Base-by-base conservation (phyloP, 2,113 vertebrate species). In the Centropus unirufus region DNA sequence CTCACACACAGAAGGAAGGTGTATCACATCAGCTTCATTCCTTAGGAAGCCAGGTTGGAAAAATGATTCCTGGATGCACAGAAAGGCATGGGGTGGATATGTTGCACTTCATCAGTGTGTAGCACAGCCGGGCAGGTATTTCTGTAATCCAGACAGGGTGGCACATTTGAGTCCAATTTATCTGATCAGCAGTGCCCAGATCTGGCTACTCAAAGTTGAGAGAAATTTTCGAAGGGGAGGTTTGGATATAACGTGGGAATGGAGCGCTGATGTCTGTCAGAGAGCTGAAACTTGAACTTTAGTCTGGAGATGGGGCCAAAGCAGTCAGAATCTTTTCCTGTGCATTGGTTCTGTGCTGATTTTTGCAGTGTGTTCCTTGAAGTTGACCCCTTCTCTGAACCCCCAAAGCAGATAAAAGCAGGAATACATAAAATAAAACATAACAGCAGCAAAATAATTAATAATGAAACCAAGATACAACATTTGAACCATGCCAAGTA, bases 261-360 rank as follows among this genome's bases (percentile, higher is more conserved):
- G 91, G 47, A 64, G 20, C 59, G 40, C 23, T 70, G 79, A 78
- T 51, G 80, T 93, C 87, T 93, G 73, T 69, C 84, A 89, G 83
- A 12, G 69, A 89, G 72, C 72, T 44, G 52, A 93, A 92, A 62
- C 47, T 83, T 93, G 20, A 9, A 64, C 64, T 89, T 74, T 34
- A 52, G 52, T 84, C 67, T 78, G 44, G 69, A 79, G 32, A 61
- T 16, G 54, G 11, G 32, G 69, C 62, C 67, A 93, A 68, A 47
- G 40, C 36, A 83, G 86, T 92, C 49, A 69, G 81, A 87, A 34
- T 73, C 92, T 89, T 87, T 95, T 94, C 92, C 85, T 93, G 75
- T 87, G 18, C 70, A 68, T 87, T 93, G 91, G 47, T 76, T 96
- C 91, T 93, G n/a, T 63, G 57, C 70, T 84, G 84, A 81, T 63